Evolutionary conservation across 2,797 vertebrate species (phyloP).

Genomic region (Eidolon dupreanum): DNA sequence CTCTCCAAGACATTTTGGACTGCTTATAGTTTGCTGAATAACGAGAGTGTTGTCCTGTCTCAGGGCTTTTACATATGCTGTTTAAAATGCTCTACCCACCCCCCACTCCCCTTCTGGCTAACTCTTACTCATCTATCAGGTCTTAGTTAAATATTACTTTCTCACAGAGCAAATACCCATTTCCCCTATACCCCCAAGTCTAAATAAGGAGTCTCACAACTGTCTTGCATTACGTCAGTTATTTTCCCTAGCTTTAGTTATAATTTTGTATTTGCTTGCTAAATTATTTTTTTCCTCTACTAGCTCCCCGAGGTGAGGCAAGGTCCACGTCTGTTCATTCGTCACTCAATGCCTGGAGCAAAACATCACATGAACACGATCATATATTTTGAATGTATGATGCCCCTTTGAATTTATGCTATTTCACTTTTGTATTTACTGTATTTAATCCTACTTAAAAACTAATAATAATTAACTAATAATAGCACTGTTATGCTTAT

Average conservation of each 20-base stretch:
- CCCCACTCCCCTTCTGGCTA: background rate
- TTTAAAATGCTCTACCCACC: background rate
- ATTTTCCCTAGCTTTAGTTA: slow-evolving; percentile 4
- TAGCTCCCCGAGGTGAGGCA: background rate
- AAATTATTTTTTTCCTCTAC: background rate
- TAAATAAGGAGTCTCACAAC: background rate
- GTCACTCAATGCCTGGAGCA: background rate
- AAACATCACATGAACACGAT: background rate
- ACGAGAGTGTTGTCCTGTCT: background rate
- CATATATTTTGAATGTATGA: background rate
- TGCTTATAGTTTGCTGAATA: background rate
- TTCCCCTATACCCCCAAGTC: background rate
- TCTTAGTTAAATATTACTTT: background rate
- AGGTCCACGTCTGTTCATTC: background rate
- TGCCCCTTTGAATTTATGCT: background rate
- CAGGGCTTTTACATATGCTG: background rate
- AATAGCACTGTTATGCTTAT: slow-evolving; percentile 1
- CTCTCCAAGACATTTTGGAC: background rate
- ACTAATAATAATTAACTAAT: background rate
- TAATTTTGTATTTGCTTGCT: background rate
- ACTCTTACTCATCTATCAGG: background rate
- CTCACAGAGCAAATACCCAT: background rate
- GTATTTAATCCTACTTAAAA: background rate
- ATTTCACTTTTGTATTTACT: background rate
- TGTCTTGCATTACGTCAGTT: background rate